Evolutionary conservation across 2,113 vertebrate species (phyloP).

Genomic region (Oenanthe melanoleuca): DNA sequence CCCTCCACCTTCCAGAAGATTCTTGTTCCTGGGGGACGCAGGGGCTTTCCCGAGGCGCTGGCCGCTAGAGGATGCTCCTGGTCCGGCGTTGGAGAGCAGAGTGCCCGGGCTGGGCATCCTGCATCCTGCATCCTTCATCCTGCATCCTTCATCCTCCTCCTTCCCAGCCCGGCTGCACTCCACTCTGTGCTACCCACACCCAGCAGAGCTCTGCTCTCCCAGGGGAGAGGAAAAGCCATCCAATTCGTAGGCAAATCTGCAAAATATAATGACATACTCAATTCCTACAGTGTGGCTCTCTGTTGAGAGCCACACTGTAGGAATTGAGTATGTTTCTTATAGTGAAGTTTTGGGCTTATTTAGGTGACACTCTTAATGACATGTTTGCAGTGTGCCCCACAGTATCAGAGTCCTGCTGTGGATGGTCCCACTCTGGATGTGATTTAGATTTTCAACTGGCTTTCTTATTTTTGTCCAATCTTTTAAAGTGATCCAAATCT

Average conservation of each 20-base stretch:
- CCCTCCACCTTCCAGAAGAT: slow-evolving; percentile 36
- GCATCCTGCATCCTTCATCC: too few relatives aligned
- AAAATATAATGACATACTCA: background rate
- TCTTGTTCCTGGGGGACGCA: background rate
- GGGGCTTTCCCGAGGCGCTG: background rate
- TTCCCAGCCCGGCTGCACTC: background rate
- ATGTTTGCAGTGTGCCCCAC: background rate
- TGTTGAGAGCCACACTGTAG: background rate
- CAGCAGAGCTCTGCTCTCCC: rapidly evolving
- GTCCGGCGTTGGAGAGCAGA: background rate
- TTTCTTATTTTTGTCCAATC: background rate
- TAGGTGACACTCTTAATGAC: background rate
- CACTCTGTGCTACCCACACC: background rate
- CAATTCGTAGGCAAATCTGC: background rate
- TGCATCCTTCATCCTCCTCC: background rate
- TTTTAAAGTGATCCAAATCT: background rate
- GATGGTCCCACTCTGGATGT: background rate
- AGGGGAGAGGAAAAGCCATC: background rate
- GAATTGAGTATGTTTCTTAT: background rate
- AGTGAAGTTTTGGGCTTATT: background rate
- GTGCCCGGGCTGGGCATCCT: background rate
- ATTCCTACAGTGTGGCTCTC: too few relatives aligned
- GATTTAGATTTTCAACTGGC: background rate
- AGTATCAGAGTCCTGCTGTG: background rate
- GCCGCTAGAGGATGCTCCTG: slow-evolving; percentile 65